Percentiles rank a stretch among this genome's conserved stretches.
These are phyloP conservation scores for Brenthis daphne DNA, from an alignment of 2,888 invertebrate genomes.

Conservation along the genomic window DNA sequence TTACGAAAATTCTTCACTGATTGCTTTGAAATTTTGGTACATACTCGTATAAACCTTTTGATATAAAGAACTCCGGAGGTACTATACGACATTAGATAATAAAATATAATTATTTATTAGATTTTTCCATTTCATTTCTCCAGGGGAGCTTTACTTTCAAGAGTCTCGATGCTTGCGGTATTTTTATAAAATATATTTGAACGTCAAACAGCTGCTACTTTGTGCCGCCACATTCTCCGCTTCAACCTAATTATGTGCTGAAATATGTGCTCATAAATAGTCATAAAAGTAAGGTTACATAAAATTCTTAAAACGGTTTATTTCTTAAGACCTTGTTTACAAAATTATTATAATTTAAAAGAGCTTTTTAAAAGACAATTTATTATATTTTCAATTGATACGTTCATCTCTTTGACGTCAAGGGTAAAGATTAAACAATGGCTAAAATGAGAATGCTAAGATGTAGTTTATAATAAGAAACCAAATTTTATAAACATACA, in stretches of 20 bases:
- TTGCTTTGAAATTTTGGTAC: too few species aligned
- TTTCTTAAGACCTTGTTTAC: constrained; percentile 10
- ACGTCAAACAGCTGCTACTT: constrained; percentile 7
- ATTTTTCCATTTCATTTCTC: background rate
- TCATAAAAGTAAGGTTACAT: constrained; percentile 17
- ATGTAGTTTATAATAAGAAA: background rate
- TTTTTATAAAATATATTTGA: constrained; percentile 4
- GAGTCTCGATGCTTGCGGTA: background rate
- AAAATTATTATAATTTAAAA: constrained; percentile 18
- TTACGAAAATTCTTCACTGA: too few species aligned
- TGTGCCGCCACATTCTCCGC: constrained; percentile 10
- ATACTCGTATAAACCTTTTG: too few species aligned
- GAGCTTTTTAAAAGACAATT: constrained; percentile 7
- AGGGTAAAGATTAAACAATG: constrained; percentile 2
- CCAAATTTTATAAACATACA: too few species aligned
- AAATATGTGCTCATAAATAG: constrained; percentile 12
- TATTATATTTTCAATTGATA: constrained; percentile 11
- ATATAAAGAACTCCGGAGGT: too few species aligned
- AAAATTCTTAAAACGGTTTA: constrained; percentile 3
- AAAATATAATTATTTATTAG: background rate
- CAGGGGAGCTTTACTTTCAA: background rate
- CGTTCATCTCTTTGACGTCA: constrained; percentile 9
- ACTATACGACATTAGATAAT: too few species aligned
- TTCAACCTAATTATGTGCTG: constrained; percentile 14
- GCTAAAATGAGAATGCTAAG: background rate